These are phyloP conservation scores for Psittacus erithacus DNA, from an alignment of 2,113 vertebrate genomes.

Conservation along the genomic window DNA sequence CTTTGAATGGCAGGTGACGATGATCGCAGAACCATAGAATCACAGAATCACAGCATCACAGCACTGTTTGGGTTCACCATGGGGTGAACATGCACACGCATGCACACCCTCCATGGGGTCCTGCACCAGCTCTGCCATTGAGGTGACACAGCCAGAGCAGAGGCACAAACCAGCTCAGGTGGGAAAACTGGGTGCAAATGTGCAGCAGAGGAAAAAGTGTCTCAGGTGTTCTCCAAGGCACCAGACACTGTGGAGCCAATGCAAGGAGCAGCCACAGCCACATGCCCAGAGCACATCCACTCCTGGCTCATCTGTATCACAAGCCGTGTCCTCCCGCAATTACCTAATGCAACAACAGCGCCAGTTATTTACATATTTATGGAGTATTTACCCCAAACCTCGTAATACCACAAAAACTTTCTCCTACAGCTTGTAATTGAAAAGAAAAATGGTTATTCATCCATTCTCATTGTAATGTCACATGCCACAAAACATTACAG, in stretches of 20 bases:
- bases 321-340: background rate
- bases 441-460: conserved; percentile 52
- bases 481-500: conserved; percentile 21
- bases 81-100: no score
- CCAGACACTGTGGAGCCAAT: background rate
- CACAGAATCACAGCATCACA: background rate
- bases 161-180: background rate
- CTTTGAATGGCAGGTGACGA: rapidly evolving
- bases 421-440: conserved; percentile 11
- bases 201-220: background rate
- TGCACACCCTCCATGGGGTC: background rate
- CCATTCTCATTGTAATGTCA: conserved; percentile 34
- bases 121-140: background rate
- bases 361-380: conserved; percentile 54
- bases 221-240: background rate
- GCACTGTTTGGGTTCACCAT: background rate
- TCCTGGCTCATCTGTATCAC: background rate
- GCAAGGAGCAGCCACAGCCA: background rate
- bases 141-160: background rate
- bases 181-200: background rate
- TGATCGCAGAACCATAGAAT: background rate
- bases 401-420: background rate
- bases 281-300: rapidly evolving
- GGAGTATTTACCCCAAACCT: conserved; percentile 39
- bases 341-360: background rate